These are phyloP conservation scores for Paracentrotus lividus DNA, from an alignment of 53 echinoderm and acorn worm genomes.

Conservation along the genomic window DNA sequence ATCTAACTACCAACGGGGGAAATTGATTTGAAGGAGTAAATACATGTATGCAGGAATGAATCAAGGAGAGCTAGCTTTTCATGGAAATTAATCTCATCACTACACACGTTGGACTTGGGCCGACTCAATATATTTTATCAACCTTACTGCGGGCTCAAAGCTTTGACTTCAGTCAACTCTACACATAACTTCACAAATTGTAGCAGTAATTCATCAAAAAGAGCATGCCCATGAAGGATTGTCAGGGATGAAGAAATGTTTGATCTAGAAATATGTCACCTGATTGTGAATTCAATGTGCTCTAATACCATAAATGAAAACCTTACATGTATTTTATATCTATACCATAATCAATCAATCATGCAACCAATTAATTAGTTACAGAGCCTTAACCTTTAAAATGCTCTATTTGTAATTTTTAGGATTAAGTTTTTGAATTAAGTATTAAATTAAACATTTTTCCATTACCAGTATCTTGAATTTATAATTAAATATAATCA, in stretches of 20 bases:
- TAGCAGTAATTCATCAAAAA: not conserved
- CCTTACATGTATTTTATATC: not conserved
- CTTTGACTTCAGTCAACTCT: not conserved
- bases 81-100: not conserved
- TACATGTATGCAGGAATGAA: slow-evolving; percentile 8
- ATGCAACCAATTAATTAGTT: not conserved
- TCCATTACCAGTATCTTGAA: not conserved
- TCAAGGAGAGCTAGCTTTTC: not conserved
- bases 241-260: no score
- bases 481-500: slow-evolving; percentile 8
- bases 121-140: no score
- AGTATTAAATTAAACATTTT: no score
- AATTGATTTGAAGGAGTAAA: not conserved
- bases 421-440: no score
- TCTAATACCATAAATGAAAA: no score
- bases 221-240: no score
- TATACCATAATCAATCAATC: not conserved
- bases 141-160: no score
- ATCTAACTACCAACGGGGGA: slow-evolving; percentile 1
- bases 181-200: not conserved
- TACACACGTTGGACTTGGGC: no score
- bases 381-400: not conserved
- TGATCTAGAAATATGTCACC: not conserved
- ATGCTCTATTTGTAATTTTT: not conserved
- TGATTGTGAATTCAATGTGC: not conserved